These are phyloP conservation scores for Argyresthia albistria DNA, from an alignment of 2,888 invertebrate genomes.

Conservation along the genomic window DNA sequence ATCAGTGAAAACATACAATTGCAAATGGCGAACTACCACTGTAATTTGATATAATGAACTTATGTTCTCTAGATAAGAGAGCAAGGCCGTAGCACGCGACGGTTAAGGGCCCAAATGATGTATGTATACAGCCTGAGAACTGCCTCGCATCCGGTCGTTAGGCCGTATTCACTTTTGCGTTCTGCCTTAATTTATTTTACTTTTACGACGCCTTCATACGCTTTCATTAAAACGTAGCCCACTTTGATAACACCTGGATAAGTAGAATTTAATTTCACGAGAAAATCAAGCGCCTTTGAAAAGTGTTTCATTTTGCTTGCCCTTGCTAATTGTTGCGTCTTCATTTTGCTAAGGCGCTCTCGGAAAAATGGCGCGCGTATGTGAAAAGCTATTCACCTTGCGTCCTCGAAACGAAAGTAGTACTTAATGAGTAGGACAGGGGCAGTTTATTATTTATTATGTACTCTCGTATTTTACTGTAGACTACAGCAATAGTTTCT, in stretches of 20 bases:
- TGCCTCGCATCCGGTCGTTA: constrained; percentile 18
- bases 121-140: constrained; percentile 20
- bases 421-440: too few relatives aligned
- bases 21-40: constrained; percentile 40
- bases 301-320: constrained; percentile 17
- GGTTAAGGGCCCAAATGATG: constrained; percentile 15
- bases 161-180: constrained; percentile 18
- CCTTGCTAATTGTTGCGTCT: constrained; percentile 21
- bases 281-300: constrained; percentile 20
- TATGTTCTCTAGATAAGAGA: constrained; percentile 30
- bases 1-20: constrained; percentile 38
- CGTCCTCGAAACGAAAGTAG: too few relatives aligned
- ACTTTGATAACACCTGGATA: background rate
- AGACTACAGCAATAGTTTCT: too few relatives aligned
- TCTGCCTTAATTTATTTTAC: constrained; percentile 5
- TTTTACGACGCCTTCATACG: background rate
- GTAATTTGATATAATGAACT: constrained; percentile 50
- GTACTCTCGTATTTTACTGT: too few relatives aligned
- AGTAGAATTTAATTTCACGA: constrained; percentile 2
- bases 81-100: constrained; percentile 25
- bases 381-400: background rate
- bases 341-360: constrained; percentile 22
- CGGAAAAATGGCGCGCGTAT: background rate
- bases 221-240: constrained; percentile 2
- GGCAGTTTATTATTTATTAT: too few relatives aligned